A percentile compares a stretch with the other conserved stretches of the same genome.
Evolutionary conservation across 2,888 invertebrate species (phyloP).

Genomic region (Ochlodes sylvanus): DNA sequence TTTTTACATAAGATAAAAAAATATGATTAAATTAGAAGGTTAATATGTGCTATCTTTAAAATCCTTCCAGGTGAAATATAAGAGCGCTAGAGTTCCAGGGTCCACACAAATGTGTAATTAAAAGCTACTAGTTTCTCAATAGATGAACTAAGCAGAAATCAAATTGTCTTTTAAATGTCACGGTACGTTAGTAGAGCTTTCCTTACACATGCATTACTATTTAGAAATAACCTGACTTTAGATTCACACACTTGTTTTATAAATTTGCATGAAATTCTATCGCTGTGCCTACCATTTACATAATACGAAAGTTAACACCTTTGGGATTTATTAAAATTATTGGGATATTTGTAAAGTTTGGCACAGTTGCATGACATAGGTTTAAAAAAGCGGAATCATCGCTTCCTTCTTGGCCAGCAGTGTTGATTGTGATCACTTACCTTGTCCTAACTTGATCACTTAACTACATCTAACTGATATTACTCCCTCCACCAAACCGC

Average conservation of each 20-base stretch:
- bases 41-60: too few relatives aligned
- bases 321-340: slow-evolving; percentile 15
- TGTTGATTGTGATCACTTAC: not conserved
- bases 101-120: too few relatives aligned
- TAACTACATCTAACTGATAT: too few relatives aligned
- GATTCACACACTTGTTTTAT: slow-evolving; percentile 28
- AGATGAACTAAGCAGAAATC: not conserved
- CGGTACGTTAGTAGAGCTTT: slow-evolving; percentile 3
- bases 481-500: too few relatives aligned
- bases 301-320: slow-evolving; percentile 26
- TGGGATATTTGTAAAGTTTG: slow-evolving; percentile 12
- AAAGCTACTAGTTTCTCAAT: not conserved
- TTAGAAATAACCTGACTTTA: slow-evolving; percentile 27
- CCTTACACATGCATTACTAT: slow-evolving; percentile 17
- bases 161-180: not conserved
- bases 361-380: not conserved
- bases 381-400: not conserved
- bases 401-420: too few relatives aligned
- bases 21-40: not conserved
- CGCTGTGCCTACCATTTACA: slow-evolving; percentile 23
- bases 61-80: too few relatives aligned
- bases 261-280: slow-evolving; percentile 30
- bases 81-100: too few relatives aligned
- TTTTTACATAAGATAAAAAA: not conserved
- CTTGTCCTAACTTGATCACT: too few relatives aligned